Evolutionary conservation across 1,140 invertebrate species (phyloP).

Genomic region (Brachionus plicatilis): DNA sequence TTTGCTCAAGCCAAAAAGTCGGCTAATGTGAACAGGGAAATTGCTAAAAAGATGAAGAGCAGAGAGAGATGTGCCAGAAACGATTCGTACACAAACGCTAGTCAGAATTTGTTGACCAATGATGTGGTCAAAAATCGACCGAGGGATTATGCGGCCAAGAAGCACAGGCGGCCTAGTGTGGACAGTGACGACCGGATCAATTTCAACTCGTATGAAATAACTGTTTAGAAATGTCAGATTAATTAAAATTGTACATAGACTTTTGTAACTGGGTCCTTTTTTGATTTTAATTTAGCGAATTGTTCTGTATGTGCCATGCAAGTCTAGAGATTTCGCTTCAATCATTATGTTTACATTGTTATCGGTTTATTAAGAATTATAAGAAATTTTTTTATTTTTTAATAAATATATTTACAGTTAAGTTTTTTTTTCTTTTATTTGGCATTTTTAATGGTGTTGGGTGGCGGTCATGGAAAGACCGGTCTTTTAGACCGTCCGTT

Average conservation of each 20-base stretch:
- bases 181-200: background rate
- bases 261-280: background rate
- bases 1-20: background rate
- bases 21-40: background rate
- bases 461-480: too few relatives aligned
- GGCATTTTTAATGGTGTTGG: too few relatives aligned
- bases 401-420: background rate
- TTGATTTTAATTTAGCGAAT: background rate
- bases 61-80: background rate
- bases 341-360: background rate
- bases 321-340: background rate
- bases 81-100: conserved; percentile 11
- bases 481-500: too few relatives aligned
- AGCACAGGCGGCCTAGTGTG: background rate
- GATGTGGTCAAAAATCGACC: background rate
- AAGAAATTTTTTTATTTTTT: background rate
- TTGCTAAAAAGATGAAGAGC: background rate
- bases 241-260: background rate
- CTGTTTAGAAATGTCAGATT: background rate
- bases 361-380: background rate
- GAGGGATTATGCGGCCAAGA: background rate
- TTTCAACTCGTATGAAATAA: conserved; percentile 19
- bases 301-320: background rate
- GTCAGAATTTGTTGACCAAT: background rate
- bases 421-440: background rate